These are phyloP conservation scores for Muraenolepis orangiensis DNA, from an alignment of 2,797 vertebrate species.

Conservation along the genomic window DNA sequence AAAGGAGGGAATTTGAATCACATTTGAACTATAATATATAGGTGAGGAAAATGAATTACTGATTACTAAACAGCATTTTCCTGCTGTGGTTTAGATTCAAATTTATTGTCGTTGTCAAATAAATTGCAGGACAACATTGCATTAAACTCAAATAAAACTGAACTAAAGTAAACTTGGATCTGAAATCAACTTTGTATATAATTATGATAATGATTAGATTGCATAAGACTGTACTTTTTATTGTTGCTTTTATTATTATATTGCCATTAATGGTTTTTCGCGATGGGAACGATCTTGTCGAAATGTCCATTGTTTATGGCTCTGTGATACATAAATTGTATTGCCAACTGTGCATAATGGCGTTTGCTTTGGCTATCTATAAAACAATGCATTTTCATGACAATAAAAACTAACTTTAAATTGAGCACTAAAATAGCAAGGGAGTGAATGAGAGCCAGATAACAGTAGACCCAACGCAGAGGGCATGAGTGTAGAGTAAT, in stretches of 20 bases:
- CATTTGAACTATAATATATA: no score
- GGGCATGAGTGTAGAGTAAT: constrained; percentile 65
- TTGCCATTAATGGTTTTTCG: no score
- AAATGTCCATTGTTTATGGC: not conserved
- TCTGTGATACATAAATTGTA: not conserved
- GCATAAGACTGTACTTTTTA: not conserved
- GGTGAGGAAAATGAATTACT: no score
- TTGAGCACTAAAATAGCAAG: constrained; percentile 14
- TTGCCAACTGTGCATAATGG: not conserved
- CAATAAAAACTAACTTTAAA: constrained; percentile 3
- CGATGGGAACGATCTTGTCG: no score
- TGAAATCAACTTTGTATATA: no score
- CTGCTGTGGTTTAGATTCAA: no score
- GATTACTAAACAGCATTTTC: no score
- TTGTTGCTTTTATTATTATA: no score
- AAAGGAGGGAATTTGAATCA: no score
- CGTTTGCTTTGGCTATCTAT: not conserved
- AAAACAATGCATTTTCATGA: not conserved
- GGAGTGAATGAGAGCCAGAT: constrained; percentile 23
- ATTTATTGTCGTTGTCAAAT: no score
- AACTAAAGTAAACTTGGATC: no score
- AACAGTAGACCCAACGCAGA: constrained; percentile 53
- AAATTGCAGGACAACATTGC: not conserved
- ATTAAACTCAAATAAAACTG: not conserved
- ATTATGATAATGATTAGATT: not conserved